Evolutionary conservation across 2,797 vertebrate genomes (phyloP).

Genomic region (Molossus alvarezi): DNA sequence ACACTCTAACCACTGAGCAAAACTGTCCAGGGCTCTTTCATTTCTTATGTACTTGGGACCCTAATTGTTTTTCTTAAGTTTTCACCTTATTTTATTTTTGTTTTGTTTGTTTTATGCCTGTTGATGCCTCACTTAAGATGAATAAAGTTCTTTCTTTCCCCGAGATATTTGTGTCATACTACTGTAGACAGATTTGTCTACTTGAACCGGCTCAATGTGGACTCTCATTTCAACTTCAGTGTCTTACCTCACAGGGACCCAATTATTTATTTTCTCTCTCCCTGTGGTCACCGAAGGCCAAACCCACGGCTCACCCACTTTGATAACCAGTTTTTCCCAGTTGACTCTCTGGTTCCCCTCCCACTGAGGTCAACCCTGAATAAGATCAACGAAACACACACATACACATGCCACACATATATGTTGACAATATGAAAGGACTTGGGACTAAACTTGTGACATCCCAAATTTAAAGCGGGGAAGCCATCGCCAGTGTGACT

Average conservation of each 20-base stretch:
- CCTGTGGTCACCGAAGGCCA: neutral
- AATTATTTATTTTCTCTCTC: neutral
- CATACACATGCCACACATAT: fast-evolving
- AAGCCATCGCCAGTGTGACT: no score
- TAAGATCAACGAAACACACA: neutral
- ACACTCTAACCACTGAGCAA: no score
- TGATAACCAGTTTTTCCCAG: neutral
- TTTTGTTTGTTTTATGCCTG: conserved; percentile 4
- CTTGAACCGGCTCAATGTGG: neutral
- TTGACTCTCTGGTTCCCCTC: neutral
- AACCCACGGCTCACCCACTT: neutral
- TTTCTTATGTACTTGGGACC: neutral
- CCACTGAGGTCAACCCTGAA: neutral
- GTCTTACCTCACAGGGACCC: neutral
- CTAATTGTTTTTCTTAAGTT: neutral
- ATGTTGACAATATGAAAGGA: neutral
- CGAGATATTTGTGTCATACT: neutral
- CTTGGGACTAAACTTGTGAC: neutral
- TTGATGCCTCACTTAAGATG: conserved; percentile 19
- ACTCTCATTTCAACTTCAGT: neutral
- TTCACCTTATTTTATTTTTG: neutral
- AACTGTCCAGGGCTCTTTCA: no score
- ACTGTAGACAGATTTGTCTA: neutral
- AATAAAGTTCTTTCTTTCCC: neutral
- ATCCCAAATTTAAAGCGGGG: neutral